These are phyloP conservation scores for Scaptomyza polygonia DNA, from an alignment of 2,888 invertebrate species.

Conservation along the genomic window DNA sequence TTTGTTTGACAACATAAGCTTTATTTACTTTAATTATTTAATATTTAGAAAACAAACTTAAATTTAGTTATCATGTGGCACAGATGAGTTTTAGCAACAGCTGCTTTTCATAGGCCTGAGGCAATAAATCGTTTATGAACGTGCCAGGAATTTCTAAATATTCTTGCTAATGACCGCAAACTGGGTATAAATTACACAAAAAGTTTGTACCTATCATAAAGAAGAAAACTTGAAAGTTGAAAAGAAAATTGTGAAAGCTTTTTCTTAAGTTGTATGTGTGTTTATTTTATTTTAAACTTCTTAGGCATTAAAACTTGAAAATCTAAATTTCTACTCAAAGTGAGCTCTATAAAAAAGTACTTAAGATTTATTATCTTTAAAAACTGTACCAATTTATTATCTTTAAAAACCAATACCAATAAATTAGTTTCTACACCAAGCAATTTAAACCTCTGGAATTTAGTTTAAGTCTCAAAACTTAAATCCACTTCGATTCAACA, in stretches of 20 bases:
- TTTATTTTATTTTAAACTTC: too few relatives aligned
- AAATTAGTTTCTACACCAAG: not conserved
- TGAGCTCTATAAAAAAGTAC: not conserved
- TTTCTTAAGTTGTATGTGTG: not conserved
- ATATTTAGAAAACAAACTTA: too few relatives aligned
- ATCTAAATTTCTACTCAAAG: too few relatives aligned
- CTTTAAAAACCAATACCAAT: not conserved
- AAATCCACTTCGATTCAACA: slow-evolving; percentile 28
- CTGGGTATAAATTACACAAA: not conserved
- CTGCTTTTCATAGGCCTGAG: slow-evolving; percentile 45
- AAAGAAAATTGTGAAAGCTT: not conserved
- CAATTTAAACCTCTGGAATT: not conserved
- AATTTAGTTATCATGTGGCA: too few relatives aligned
- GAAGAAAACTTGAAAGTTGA: not conserved
- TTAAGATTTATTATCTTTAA: not conserved
- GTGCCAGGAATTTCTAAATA: slow-evolving; percentile 50
- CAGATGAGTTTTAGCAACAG: slow-evolving; percentile 47
- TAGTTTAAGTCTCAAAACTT: not conserved
- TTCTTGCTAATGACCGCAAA: slow-evolving; percentile 6
- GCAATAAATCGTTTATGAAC: slow-evolving; percentile 69
- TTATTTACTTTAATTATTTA: too few relatives aligned
- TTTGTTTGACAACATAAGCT: too few relatives aligned
- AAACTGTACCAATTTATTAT: not conserved
- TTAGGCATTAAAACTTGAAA: too few relatives aligned
- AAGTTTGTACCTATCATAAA: slow-evolving; percentile 5